Evolutionary conservation across 2,113 vertebrate species (phyloP), one percentile per base, ranked within the genome.

Genomic region (Osmerus eperlanus): DNA sequence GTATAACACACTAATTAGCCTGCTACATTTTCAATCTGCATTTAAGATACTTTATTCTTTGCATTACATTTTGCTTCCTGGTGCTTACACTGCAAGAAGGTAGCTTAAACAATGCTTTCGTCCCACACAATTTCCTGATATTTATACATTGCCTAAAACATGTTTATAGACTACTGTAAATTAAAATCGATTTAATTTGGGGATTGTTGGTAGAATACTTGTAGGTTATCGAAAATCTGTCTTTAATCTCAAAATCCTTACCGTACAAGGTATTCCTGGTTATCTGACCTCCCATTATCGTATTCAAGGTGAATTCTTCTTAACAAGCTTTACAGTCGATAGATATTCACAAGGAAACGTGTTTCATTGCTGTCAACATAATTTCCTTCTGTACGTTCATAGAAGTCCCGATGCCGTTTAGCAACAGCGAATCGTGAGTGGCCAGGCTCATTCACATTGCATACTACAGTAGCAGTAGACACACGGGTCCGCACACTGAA

Each of bases 211-310:
- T 56, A 56, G 15, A 56, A 56, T 18, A n/a, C 16, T 47, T 11
- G 9, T 47, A 47, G 15, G 36, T 64, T 8, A 28, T 36, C 16
- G 6, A 64, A 65, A 29, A 23, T 12, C 36, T 19, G 13, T 5
- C 32, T 36, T 12, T 51, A 9, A 65, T 47, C 8, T 62, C 68
- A 29, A 18, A 72, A 60, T 23, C 1, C 94, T 95, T 95, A 96
- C 95, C 95, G 84, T 93, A 94, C 74, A 94, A 84, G 67, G 89
- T 90, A 81, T 84, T 92, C 75, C 93, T 91, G 68, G 94, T 94
- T 85, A 95, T 90, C 92, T 95, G 95, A 89, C 91, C 95, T 84
- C 95, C 95, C 95, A 96, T 97, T 68, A 84, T 47, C 41, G 41
- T 77, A 87, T 78, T 83, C 83, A 70, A 89, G 85, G 87, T 92